A percentile compares a stretch with the other conserved stretches of the same genome.
phyloP scores from a whole-genome alignment of 1,140 invertebrate genomes.

The Diabrotica undecimpunctata region DNA sequence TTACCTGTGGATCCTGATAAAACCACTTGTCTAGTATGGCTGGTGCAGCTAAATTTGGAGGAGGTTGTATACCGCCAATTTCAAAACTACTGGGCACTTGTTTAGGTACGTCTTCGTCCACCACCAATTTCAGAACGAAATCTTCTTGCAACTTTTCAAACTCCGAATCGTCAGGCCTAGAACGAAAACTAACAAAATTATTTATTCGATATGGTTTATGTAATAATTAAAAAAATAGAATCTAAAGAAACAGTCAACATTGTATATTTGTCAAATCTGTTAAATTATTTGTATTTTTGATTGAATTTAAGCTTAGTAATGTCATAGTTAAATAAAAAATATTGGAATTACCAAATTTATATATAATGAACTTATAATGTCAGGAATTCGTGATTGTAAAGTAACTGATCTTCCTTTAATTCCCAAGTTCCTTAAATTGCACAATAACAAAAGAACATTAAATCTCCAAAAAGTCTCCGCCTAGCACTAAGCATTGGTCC shows the following conservation, averaged over 20 bases:
- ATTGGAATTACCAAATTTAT: too few species aligned
- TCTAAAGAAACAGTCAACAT: background rate
- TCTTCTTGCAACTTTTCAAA: slow-evolving; percentile 67
- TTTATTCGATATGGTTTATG: background rate
- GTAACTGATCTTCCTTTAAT: too few species aligned
- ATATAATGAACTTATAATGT: too few species aligned
- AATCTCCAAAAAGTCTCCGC: too few species aligned
- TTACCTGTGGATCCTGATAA: slow-evolving; percentile 79
- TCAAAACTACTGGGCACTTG: slow-evolving; percentile 39
- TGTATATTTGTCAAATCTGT: too few species aligned
- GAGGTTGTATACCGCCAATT: slow-evolving; percentile 35
- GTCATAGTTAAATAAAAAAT: background rate
- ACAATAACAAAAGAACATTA: too few species aligned
- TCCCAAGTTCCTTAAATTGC: too few species aligned
- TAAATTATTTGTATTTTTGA: background rate
- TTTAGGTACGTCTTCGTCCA: slow-evolving; percentile 59
- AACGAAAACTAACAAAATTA: background rate
- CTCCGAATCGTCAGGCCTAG: slow-evolving; percentile 48
- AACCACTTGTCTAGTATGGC: slow-evolving; percentile 68
- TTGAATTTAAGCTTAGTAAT: background rate
- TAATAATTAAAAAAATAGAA: slow-evolving; percentile 6
- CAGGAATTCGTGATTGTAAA: too few species aligned
- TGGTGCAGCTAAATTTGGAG: slow-evolving; percentile 41
- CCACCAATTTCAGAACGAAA: slow-evolving; percentile 70
- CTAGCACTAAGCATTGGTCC: too few species aligned